Evolutionary conservation across 1,140 invertebrate species (phyloP).

Genomic region (Teleogryllus occipitalis): DNA sequence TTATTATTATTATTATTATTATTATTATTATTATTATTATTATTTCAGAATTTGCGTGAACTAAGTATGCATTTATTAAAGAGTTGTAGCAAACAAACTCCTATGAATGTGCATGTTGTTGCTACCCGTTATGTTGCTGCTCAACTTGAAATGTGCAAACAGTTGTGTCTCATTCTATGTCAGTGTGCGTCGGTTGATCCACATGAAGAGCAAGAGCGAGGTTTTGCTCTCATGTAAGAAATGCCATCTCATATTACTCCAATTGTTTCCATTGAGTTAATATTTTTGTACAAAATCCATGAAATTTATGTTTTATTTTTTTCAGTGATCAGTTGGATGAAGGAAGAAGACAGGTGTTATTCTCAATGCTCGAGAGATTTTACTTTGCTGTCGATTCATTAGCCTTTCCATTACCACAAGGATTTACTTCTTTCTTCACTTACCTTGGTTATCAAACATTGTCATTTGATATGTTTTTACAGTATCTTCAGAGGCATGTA

Average conservation of each 20-base stretch:
- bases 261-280: not conserved
- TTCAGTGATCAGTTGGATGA: slow-evolving; percentile 60
- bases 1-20: not conserved
- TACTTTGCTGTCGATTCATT: slow-evolving; percentile 65
- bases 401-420: slow-evolving; percentile 73
- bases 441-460: slow-evolving; percentile 71
- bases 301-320: not conserved
- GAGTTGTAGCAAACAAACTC: slow-evolving; percentile 42
- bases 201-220: slow-evolving; percentile 56
- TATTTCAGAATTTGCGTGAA: slow-evolving; percentile 61
- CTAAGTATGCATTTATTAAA: slow-evolving; percentile 73
- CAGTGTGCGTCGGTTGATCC: slow-evolving; percentile 56
- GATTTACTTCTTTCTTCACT: slow-evolving; percentile 78
- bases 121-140: slow-evolving; percentile 69
- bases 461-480: slow-evolving; percentile 63
- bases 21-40: not conserved
- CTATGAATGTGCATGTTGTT: slow-evolving; percentile 69
- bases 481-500: slow-evolving; percentile 69
- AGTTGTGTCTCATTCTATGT: slow-evolving; percentile 64
- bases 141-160: slow-evolving; percentile 66
- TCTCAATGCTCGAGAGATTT: slow-evolving; percentile 66
- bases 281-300: not conserved
- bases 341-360: slow-evolving; percentile 55
- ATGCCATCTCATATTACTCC: not conserved
- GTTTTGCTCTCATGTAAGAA: slow-evolving; percentile 66